Evolutionary conservation across 1,140 invertebrate genomes (phyloP).

Genomic region (Anoplolepis gracilipes): DNA sequence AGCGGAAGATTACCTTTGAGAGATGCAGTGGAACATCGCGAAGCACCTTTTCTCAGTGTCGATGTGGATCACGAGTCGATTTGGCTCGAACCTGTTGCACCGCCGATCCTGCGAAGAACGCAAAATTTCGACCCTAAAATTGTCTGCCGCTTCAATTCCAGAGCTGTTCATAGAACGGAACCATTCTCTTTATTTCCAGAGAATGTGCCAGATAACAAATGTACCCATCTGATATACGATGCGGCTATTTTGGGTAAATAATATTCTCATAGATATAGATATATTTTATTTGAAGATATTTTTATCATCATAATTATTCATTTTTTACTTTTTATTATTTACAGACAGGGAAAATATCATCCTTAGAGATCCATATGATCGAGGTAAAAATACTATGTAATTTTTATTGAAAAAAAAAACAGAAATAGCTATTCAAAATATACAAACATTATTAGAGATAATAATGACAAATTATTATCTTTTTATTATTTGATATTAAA

Average conservation of each 20-base stretch:
- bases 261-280: not conserved
- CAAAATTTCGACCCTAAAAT: conserved; percentile 80
- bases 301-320: conserved; percentile 14
- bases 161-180: conserved; percentile 88
- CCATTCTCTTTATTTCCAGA: conserved; percentile 89
- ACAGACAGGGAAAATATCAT: conserved; percentile 89
- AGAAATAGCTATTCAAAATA: too few species aligned
- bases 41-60: conserved; percentile 81
- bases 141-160: conserved; percentile 90
- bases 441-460: not conserved
- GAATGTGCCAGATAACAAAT: conserved; percentile 90
- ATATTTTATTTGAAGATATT: not conserved
- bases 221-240: conserved; percentile 93
- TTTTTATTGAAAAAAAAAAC: not conserved
- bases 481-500: not conserved
- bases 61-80: conserved; percentile 80
- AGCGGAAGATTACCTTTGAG: conserved; percentile 84
- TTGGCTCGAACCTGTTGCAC: conserved; percentile 82
- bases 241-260: conserved; percentile 88
- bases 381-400: conserved; percentile 83
- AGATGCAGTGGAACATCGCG: conserved; percentile 90
- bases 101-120: conserved; percentile 78
- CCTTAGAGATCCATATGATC: conserved; percentile 87
- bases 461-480: not conserved
- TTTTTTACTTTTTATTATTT: conserved; percentile 54